A percentile compares a stretch with the other conserved stretches of the same genome.
phyloP scores from a whole-genome alignment of 2,113 vertebrate genomes.

The Colistium nudipinnis region DNA sequence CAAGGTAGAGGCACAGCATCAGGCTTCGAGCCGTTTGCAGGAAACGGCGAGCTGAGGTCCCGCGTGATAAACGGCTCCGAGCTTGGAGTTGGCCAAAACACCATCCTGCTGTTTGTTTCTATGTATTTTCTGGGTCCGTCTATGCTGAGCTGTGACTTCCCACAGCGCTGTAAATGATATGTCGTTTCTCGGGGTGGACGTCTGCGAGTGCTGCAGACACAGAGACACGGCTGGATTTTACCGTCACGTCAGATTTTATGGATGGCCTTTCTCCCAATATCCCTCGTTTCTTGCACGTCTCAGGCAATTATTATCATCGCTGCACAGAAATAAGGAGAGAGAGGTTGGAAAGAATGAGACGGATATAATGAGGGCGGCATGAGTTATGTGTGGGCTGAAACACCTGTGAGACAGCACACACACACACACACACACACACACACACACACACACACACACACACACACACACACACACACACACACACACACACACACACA shows the following conservation, averaged over 20 bases:
- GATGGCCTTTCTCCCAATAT: constrained; percentile 19
- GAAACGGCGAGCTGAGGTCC: constrained; percentile 52
- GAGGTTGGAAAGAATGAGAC: neutral
- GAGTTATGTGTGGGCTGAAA: neutral
- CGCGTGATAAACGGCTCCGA: constrained; percentile 62
- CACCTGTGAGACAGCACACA: neutral
- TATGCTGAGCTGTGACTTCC: constrained; percentile 46
- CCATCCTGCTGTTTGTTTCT: constrained; percentile 49
- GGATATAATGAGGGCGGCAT: neutral
- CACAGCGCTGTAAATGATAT: constrained; percentile 67
- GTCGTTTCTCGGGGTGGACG: constrained; percentile 44
- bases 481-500: constrained; percentile 41
- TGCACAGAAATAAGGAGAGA: constrained; percentile 12
- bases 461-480: constrained; percentile 38
- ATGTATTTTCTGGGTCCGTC: constrained; percentile 57
- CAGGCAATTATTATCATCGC: neutral
- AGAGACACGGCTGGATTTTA: constrained; percentile 44
- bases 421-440: constrained; percentile 33
- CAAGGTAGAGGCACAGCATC: constrained; percentile 49
- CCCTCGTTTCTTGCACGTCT: constrained; percentile 7
- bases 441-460: constrained; percentile 41
- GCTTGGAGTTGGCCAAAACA: constrained; percentile 43
- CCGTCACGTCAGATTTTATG: constrained; percentile 48
- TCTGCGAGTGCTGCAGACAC: constrained; percentile 25
- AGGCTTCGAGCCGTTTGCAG: constrained; percentile 61